A percentile compares a stretch with the other conserved stretches of the same genome.
Evolutionary conservation across 2,888 invertebrate genomes (phyloP).

Genomic region (Pomacea canaliculata): DNA sequence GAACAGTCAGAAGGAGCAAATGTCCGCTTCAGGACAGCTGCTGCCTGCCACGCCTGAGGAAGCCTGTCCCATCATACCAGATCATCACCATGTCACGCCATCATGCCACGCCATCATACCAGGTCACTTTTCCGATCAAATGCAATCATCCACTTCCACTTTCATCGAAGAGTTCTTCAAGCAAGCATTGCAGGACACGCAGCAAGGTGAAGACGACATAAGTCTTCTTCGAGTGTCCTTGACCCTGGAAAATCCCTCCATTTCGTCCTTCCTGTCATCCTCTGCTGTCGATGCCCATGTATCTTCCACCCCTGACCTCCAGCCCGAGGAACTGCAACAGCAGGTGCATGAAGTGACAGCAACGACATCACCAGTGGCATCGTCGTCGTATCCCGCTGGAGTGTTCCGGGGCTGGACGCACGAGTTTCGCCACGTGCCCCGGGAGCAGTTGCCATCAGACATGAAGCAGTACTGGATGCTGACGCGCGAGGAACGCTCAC

Average conservation of each 20-base stretch:
- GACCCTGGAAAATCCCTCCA: not conserved
- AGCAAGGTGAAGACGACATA: not conserved
- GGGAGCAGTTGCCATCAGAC: conserved; percentile 8
- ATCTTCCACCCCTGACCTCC: not conserved
- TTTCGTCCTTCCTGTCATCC: not conserved
- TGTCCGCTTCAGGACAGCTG: no score
- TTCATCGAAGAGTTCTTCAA: conserved; percentile 1
- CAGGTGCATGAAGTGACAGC: no score
- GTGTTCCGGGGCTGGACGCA: no score
- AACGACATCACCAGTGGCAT: no score
- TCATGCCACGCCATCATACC: no score
- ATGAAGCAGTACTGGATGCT: conserved; percentile 15
- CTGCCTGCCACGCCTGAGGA: no score
- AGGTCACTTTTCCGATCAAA: no score
- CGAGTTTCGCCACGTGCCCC: conserved; percentile 2
- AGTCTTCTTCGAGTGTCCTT: not conserved
- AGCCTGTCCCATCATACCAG: no score
- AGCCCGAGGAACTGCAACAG: no score
- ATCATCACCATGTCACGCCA: no score
- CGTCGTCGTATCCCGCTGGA: no score
- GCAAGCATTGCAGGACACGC: not conserved
- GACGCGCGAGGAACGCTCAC: not conserved
- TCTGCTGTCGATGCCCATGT: not conserved
- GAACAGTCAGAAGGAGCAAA: not conserved
- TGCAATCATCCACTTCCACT: not conserved